Evolutionary conservation across 2,888 invertebrate genomes (phyloP).

Genomic region (Byasa hedistus): DNA sequence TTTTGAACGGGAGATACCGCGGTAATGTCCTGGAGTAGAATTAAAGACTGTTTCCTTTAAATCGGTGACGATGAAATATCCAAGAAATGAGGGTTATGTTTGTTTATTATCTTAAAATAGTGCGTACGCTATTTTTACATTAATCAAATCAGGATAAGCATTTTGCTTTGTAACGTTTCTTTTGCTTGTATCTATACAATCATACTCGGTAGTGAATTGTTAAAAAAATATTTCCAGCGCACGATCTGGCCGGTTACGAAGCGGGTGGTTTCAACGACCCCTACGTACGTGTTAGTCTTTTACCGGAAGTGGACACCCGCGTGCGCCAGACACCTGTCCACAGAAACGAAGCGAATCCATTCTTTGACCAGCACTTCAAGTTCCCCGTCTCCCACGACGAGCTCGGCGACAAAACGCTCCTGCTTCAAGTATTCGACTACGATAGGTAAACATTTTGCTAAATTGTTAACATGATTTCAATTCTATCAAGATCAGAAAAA

Average conservation of each 20-base stretch:
- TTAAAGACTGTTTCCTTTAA: too few species aligned
- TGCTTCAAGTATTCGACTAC: constrained; percentile 85
- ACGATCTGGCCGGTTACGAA: constrained; percentile 90
- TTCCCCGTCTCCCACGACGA: constrained; percentile 95
- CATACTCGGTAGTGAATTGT: background rate
- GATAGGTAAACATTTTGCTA: constrained; percentile 58
- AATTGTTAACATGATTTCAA: background rate
- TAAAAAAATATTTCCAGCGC: constrained; percentile 74
- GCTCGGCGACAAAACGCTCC: constrained; percentile 86
- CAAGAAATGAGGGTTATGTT: too few species aligned
- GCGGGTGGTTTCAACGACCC: constrained; percentile 95
- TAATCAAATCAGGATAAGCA: background rate
- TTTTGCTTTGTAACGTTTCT: background rate
- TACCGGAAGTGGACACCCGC: constrained; percentile 91
- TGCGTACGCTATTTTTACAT: background rate
- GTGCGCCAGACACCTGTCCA: constrained; percentile 92
- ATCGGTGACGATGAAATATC: too few species aligned
- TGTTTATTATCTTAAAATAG: background rate
- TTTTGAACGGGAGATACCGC: too few species aligned
- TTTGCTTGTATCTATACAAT: background rate
- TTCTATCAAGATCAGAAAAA: background rate
- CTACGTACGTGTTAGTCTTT: constrained; percentile 88
- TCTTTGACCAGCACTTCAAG: constrained; percentile 95
- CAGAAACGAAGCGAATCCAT: constrained; percentile 90
- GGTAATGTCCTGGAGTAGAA: too few species aligned